These are phyloP conservation scores for Autographa pulchrina DNA, from an alignment of 2,888 invertebrate genomes.

Conservation along the genomic window DNA sequence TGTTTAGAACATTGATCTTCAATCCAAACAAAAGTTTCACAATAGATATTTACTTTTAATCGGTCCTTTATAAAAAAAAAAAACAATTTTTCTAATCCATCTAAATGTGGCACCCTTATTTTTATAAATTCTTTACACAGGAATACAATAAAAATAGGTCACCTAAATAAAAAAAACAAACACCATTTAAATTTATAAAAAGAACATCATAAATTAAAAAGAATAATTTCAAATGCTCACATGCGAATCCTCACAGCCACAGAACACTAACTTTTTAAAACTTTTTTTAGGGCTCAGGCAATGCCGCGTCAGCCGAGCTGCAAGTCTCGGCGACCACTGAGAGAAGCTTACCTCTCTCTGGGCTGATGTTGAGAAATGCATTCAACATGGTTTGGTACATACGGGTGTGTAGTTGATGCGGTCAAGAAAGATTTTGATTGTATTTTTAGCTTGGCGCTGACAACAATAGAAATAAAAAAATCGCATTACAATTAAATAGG, in stretches of 20 bases:
- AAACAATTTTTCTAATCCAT: no score
- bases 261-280: constrained; percentile 54
- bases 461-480: no score
- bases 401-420: constrained; percentile 37
- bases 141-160: no score
- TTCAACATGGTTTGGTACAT: constrained; percentile 27
- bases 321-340: constrained; percentile 68
- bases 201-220: constrained; percentile 7
- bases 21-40: not conserved
- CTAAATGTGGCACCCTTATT: no score
- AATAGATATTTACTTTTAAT: not conserved
- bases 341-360: constrained; percentile 70
- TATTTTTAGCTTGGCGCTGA: not conserved
- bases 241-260: constrained; percentile 53
- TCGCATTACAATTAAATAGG: no score
- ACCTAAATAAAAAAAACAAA: not conserved
- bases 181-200: constrained; percentile 10
- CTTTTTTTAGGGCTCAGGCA: constrained; percentile 50
- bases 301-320: constrained; percentile 62
- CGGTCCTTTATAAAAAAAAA: no score
- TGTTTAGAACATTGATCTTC: not conserved
- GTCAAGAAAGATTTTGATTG: not conserved
- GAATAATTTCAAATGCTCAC: constrained; percentile 48
- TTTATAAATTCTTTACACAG: no score
- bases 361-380: constrained; percentile 75